A percentile compares a stretch with the other conserved stretches of the same genome.
phyloP scores from a whole-genome alignment of 2,888 invertebrate genomes.

The Caradrina kadenii region DNA sequence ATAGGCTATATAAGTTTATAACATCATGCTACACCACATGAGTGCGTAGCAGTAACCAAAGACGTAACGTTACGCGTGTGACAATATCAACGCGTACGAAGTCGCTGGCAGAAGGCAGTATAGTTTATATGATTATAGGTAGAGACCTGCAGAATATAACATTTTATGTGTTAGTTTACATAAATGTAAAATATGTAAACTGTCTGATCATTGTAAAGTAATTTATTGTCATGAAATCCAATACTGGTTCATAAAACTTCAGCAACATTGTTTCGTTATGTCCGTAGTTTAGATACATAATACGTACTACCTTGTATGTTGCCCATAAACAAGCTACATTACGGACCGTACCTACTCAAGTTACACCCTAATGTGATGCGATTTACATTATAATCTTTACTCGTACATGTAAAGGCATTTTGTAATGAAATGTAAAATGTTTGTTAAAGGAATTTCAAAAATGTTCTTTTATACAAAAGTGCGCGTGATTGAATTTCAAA shows the following conservation, averaged over 20 bases:
- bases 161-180: neutral
- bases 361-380: constrained; percentile 48
- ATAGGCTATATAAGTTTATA: too few species aligned
- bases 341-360: constrained; percentile 35
- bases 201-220: constrained; percentile 27
- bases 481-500: constrained; percentile 45
- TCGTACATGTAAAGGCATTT: constrained; percentile 27
- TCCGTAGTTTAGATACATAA: constrained; percentile 40
- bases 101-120: too few species aligned
- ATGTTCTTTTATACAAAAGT: constrained; percentile 35
- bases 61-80: too few species aligned
- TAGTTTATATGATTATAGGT: constrained; percentile 4
- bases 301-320: constrained; percentile 19
- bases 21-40: too few species aligned
- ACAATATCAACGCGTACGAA: too few species aligned
- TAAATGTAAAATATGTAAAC: neutral
- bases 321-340: constrained; percentile 44
- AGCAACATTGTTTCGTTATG: constrained; percentile 57
- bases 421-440: constrained; percentile 8
- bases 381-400: constrained; percentile 53
- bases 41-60: too few species aligned
- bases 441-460: constrained; percentile 37
- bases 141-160: neutral
- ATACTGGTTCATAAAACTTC: constrained; percentile 53
- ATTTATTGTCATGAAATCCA: constrained; percentile 53